Conservation (phyloP, 2,113 vertebrate genomes). For the Hypocryptadius cinnamomeus region DNA sequence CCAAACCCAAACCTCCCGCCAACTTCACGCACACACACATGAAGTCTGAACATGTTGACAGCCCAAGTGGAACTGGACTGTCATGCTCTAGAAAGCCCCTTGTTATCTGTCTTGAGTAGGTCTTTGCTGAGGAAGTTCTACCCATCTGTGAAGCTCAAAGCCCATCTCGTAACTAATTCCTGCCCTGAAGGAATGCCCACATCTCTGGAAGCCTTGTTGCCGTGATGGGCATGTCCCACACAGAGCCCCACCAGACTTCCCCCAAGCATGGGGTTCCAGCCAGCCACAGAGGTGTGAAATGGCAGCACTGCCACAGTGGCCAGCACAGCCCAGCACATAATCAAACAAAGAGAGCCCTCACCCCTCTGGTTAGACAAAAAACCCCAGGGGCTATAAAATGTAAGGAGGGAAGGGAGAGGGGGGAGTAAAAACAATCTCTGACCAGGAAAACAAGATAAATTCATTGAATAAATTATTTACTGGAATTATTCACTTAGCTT, state of each 20-base stretch:
- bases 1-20: fast-evolving
- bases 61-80: neutral
- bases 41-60: fast-evolving
- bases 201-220: neutral
- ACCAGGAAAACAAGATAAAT: slow-evolving; percentile 40
- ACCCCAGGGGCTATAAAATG: neutral
- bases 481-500: slow-evolving; percentile 56
- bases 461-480: slow-evolving; percentile 58
- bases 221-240: fast-evolving
- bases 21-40: neutral
- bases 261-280: neutral
- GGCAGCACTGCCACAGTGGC: neutral
- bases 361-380: neutral
- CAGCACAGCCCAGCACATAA: neutral
- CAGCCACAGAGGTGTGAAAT: neutral
- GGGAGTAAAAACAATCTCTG: neutral
- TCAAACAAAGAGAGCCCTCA: neutral
- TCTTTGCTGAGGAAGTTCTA: neutral
- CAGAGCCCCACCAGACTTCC: neutral
- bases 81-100: neutral
- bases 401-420: neutral
- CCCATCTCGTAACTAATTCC: neutral
- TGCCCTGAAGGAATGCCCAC: neutral
- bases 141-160: neutral
- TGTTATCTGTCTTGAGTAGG: neutral